Evolutionary conservation across 1,140 invertebrate species (phyloP).

Genomic region (Periplaneta americana): DNA sequence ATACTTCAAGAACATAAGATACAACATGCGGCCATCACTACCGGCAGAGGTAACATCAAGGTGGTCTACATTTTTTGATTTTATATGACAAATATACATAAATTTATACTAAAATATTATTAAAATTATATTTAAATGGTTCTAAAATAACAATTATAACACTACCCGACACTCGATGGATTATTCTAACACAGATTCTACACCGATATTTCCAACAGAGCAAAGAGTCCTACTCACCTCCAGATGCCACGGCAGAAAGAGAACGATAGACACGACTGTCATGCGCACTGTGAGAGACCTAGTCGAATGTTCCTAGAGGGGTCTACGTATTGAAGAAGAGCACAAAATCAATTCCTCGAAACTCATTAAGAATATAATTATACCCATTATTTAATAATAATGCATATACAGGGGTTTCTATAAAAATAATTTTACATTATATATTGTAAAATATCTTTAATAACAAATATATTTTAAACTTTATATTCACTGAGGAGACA

Average conservation of each 20-base stretch:
- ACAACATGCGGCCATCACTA: slow-evolving; percentile 1
- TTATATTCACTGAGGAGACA: neutral
- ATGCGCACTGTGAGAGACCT: slow-evolving; percentile 34
- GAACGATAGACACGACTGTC: slow-evolving; percentile 37
- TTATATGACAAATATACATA: neutral
- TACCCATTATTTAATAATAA: neutral
- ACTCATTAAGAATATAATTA: neutral
- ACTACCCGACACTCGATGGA: neutral
- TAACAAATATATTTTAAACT: neutral
- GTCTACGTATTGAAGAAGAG: neutral
- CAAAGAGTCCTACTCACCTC: slow-evolving; percentile 46
- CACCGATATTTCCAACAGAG: slow-evolving; percentile 1
- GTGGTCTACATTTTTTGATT: neutral
- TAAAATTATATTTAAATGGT: neutral
- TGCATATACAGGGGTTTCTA: neutral
- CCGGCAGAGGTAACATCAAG: neutral
- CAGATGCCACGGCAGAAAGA: slow-evolving; percentile 51
- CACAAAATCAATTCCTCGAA: slow-evolving; percentile 9
- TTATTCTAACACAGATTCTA: neutral
- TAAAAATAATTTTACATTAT: neutral
- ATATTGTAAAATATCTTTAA: neutral
- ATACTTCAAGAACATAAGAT: neutral
- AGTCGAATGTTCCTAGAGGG: slow-evolving; percentile 4
- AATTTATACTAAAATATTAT: neutral
- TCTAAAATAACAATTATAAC: neutral